phyloP scores from a whole-genome alignment of 53 echinoderm and acorn worm species.

The Pentamera pediparva region DNA sequence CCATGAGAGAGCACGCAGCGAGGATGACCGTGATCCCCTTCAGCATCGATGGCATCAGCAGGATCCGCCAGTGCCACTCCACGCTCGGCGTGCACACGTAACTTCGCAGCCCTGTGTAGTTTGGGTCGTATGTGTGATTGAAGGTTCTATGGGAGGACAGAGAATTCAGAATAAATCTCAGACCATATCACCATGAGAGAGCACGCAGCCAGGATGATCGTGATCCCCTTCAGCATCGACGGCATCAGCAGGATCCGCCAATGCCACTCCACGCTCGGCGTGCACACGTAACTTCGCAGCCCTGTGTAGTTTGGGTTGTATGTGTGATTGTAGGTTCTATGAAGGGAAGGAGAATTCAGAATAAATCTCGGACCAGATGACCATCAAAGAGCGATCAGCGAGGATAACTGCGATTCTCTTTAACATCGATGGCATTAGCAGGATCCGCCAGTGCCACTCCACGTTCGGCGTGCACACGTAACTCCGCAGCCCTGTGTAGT shows the following conservation, averaged over 20 bases:
- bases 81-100: constrained; percentile 80
- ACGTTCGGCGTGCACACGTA: constrained; percentile 80
- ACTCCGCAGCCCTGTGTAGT: constrained; percentile 56
- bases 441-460: constrained; percentile 95
- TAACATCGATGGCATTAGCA: constrained; percentile 64
- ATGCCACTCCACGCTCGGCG: constrained; percentile 92
- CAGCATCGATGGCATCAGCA: constrained; percentile 65
- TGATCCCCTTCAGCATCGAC: constrained; percentile 56
- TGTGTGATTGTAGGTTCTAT: constrained; percentile 84
- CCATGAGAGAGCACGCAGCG: constrained; percentile 74
- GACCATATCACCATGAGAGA: constrained; percentile 96
- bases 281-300: constrained; percentile 62
- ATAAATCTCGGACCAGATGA: constrained; percentile 98
- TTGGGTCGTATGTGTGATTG: constrained; percentile 80
- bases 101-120: constrained; percentile 56
- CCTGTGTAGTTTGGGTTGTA: constrained; percentile 71
- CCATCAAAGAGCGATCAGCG: constrained; percentile 72
- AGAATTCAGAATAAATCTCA: too few species aligned
- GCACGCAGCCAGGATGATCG: constrained; percentile 63
- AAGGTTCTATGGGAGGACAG: too few species aligned
- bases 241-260: constrained; percentile 88
- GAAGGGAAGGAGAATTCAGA: too few species aligned
- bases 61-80: constrained; percentile 95
- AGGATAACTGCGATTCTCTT: constrained; percentile 66
- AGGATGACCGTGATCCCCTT: constrained; percentile 67